phyloP scores from a whole-genome alignment of 2,888 invertebrate genomes.

The Cataglyphis albicans region DNA sequence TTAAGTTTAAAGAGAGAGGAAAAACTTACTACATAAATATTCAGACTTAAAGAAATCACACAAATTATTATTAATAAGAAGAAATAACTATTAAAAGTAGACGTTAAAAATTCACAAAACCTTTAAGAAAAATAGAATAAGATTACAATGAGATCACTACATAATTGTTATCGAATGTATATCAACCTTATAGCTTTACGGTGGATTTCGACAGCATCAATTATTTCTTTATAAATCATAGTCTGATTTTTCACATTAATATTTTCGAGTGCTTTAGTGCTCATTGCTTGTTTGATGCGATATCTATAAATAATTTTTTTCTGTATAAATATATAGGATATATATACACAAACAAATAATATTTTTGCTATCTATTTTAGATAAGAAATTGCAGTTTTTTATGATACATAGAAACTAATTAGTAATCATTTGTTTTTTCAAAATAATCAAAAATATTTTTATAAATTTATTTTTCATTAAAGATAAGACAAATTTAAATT shows the following conservation, averaged over 20 bases:
- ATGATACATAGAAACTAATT: no score
- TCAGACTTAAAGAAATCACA: background rate
- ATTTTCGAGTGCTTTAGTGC: background rate
- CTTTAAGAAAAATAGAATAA: background rate
- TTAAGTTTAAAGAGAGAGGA: background rate
- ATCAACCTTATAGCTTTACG: no score
- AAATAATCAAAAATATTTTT: background rate
- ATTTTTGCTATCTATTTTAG: background rate
- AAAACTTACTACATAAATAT: constrained; percentile 7
- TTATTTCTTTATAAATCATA: constrained; percentile 2
- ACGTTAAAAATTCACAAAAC: background rate
- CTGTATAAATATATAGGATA: background rate
- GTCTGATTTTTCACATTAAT: background rate
- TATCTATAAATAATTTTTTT: background rate
- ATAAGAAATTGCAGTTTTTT: no score
- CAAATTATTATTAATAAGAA: background rate
- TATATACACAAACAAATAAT: background rate
- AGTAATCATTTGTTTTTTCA: no score
- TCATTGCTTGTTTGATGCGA: constrained; percentile 22
- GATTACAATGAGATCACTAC: background rate
- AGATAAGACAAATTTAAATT: no score
- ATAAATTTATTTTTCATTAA: background rate
- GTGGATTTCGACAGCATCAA: constrained; percentile 19
- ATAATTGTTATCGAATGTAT: no score
- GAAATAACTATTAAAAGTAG: background rate